Evolutionary conservation across 2,797 vertebrate species (phyloP).

Genomic region (Peromyscus melanophrys): DNA sequence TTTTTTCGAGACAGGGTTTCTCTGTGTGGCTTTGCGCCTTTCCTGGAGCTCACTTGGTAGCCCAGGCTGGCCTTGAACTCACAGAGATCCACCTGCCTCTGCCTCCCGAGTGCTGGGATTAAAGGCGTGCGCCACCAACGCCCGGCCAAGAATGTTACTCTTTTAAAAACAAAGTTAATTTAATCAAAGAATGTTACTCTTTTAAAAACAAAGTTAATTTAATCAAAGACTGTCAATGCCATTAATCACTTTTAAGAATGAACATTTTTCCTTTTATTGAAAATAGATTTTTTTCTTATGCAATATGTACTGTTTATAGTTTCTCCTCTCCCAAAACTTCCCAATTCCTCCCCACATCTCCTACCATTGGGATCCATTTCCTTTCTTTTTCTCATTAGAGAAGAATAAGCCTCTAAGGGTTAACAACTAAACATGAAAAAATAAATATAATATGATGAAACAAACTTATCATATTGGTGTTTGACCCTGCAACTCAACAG

Average conservation of each 20-base stretch:
- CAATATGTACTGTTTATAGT: neutral
- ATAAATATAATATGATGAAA: neutral
- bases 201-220: neutral
- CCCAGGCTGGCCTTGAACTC: no score
- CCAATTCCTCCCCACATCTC: neutral
- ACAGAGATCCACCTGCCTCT: no score
- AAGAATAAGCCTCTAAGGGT: neutral
- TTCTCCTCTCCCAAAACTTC: neutral
- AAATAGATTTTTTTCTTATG: neutral
- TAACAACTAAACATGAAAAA: neutral
- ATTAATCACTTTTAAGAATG: neutral
- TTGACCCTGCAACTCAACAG: neutral
- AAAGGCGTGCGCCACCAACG: no score
- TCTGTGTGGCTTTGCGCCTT: no score
- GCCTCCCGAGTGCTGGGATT: no score
- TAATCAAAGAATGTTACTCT: neutral
- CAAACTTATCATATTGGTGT: neutral
- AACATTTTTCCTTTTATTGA: neutral
- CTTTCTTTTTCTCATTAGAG: neutral
- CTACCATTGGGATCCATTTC: neutral
- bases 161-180: no score
- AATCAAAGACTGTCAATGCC: neutral
- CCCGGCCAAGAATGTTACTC: no score
- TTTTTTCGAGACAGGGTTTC: no score
- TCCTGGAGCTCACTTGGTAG: no score